A percentile compares a stretch with the other conserved stretches of the same genome.
Conservation (phyloP, 2,113 vertebrate species). For the Spizaetus ornatus region DNA sequence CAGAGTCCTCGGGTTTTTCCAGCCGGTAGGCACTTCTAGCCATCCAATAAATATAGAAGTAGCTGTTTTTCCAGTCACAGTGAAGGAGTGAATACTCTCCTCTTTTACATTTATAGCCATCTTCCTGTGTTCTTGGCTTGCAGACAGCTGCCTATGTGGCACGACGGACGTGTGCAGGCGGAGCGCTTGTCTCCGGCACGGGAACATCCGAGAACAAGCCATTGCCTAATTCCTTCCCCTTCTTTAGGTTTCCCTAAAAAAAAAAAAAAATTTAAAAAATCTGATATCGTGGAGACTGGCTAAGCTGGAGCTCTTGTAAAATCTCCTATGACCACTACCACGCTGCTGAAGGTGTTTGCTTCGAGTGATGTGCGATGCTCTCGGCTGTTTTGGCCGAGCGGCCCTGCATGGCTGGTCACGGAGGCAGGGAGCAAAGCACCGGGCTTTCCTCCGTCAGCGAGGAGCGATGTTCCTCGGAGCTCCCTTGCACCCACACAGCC, state of each 20-base stretch:
- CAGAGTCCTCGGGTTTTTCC: not conserved
- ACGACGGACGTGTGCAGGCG: not conserved
- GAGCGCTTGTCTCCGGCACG: not conserved
- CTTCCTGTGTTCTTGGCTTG: not conserved
- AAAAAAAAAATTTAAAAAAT: not conserved
- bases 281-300: not conserved
- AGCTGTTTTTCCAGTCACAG: constrained; percentile 31
- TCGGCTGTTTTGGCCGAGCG: not conserved
- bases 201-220: not conserved
- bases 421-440: not conserved
- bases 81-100: not conserved
- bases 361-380: accelerated
- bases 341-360: accelerated
- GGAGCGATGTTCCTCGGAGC: not conserved
- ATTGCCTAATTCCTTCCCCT: not conserved
- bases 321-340: accelerated
- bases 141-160: constrained; percentile 45
- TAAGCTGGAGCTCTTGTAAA: not conserved
- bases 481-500: not conserved
- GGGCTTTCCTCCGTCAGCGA: accelerated
- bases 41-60: not conserved
- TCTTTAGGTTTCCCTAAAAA: not conserved
- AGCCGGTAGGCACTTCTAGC: not conserved
- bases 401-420: accelerated
- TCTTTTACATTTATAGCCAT: not conserved